These are phyloP conservation scores for Pseudocheirus occidentalis DNA, from an alignment of 2,797 vertebrate species.

Conservation along the genomic window DNA sequence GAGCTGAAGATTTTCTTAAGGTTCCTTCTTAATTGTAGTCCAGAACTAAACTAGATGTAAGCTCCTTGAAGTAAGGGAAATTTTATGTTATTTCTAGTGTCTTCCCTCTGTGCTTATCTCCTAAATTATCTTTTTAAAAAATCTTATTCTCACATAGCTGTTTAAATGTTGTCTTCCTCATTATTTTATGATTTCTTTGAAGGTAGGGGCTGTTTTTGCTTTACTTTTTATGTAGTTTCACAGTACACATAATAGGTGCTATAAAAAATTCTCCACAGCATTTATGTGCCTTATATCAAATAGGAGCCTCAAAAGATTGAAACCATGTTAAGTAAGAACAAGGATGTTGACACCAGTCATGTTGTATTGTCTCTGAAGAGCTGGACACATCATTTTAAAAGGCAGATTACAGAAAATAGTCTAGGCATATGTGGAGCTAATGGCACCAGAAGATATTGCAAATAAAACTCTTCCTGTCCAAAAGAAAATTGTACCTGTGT, in stretches of 20 bases:
- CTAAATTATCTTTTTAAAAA: background rate
- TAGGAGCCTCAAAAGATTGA: background rate
- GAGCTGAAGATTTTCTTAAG: background rate
- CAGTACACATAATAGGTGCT: background rate
- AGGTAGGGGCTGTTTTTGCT: background rate
- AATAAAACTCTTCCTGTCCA: background rate
- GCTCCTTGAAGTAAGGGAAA: background rate
- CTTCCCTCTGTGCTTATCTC: background rate
- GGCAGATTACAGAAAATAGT: background rate
- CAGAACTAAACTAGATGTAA: background rate
- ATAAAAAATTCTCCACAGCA: too few relatives aligned
- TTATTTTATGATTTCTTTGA: background rate
- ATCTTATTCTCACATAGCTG: background rate
- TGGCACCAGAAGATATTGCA: background rate
- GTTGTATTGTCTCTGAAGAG: background rate
- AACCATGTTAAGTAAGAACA: background rate
- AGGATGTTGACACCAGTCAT: background rate
- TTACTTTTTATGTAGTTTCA: background rate
- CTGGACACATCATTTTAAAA: background rate
- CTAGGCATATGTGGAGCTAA: background rate
- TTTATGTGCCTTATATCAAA: background rate
- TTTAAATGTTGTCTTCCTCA: background rate
- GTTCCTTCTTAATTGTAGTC: background rate
- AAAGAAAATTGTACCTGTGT: background rate
- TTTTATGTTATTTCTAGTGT: background rate